Base-by-base conservation (phyloP, 2,797 vertebrate genomes). In the Silurus lanzhouensis region DNA sequence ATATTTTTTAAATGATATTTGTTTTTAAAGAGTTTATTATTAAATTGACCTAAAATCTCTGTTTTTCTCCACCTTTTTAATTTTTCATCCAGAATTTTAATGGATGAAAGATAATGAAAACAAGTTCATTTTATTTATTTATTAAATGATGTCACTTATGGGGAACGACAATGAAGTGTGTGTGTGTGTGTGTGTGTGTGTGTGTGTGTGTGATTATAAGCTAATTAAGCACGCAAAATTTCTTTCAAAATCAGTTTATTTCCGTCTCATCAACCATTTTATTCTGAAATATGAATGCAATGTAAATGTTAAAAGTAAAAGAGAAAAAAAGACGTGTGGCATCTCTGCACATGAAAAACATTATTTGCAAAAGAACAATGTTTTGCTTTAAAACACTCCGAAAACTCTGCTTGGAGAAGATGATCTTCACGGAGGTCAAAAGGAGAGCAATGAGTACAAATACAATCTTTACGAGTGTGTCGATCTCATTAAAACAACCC, bases 211-310 rank as follows among this genome's bases (percentile, higher is more conserved):
- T 4, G 38, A 38, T 8, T 12, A 20, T 38, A 79, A 81, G 31
- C 17, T 17, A 66, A 48, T 20, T 75, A 46, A 63, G 22, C 63
- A 61, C 68, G 87, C 2, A 9, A 78, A 6, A 38, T 52, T 90
- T 91, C 89, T 74, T 91, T 88, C 89, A 92, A 94, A 94, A 94
- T 75, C 85, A 81, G 82, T 94, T 94, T 95, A 93, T 94, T 94
- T 77, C 27, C 76, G 88, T 88, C 91, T 93, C 92, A 91, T 91
- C 25, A 19, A 27, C 92, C 90, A 90, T 91, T 87, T 87, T 81
- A 91, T 85, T 86, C 94, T 91, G 90, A 92, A 63, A 81, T 92
- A 93, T 90, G 89, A 92, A 93, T 90, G 91, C 92, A 88, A 92
- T 92, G 83, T 83, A 84, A 85, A 85, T 38, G 38, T 38, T 38